Evolutionary conservation across 2,797 vertebrate genomes (phyloP).

Genomic region (Urocyon cinereoargenteus): DNA sequence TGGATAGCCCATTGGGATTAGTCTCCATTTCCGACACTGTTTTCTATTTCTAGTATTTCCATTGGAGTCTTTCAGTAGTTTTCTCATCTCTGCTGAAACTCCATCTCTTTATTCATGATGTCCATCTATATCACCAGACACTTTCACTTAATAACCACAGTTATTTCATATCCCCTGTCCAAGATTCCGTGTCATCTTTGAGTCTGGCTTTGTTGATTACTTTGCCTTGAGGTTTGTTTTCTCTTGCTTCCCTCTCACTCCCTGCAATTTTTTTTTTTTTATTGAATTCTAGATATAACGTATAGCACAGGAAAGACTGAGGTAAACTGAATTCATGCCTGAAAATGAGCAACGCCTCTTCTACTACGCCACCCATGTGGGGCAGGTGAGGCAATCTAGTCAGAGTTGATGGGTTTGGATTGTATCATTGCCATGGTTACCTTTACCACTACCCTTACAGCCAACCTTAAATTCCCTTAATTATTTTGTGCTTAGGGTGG

Average conservation of each 20-base stretch:
- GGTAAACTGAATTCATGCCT: background rate
- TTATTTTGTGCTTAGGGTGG: background rate
- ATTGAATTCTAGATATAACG: background rate
- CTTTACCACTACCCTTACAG: background rate
- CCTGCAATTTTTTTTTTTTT: background rate
- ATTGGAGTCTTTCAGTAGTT: background rate
- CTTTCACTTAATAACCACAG: background rate
- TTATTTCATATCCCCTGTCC: background rate
- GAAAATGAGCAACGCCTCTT: background rate
- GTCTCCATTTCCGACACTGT: background rate
- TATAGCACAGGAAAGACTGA: background rate
- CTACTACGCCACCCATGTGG: background rate
- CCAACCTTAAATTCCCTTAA: background rate
- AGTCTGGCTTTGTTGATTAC: background rate
- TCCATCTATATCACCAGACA: background rate
- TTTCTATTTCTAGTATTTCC: background rate
- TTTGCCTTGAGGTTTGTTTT: background rate
- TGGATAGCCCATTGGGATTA: background rate
- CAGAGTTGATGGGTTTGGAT: background rate
- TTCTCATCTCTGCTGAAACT: background rate
- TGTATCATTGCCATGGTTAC: background rate
- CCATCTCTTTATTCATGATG: too few species aligned
- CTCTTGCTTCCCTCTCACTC: background rate
- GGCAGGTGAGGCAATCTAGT: background rate
- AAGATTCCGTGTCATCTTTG: background rate